phyloP scores from a whole-genome alignment of 2,113 vertebrate genomes.

The Pycnonotus jocosus region DNA sequence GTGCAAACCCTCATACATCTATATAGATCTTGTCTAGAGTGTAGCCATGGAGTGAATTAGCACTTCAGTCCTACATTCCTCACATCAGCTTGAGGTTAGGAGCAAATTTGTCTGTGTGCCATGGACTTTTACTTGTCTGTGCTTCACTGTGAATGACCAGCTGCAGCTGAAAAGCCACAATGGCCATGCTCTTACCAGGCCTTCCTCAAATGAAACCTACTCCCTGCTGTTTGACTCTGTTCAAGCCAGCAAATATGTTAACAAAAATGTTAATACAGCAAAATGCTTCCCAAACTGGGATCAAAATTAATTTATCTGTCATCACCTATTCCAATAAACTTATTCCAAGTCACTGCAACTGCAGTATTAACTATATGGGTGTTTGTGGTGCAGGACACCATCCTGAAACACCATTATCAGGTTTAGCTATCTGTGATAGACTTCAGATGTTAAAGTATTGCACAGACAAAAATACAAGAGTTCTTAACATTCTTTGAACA shows the following conservation, averaged over 20 bases:
- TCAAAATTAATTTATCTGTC: background rate
- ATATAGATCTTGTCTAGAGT: rapidly evolving
- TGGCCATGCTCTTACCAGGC: no score
- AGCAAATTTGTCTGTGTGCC: background rate
- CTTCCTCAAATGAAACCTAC: background rate
- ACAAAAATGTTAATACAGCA: background rate
- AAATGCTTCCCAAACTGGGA: background rate
- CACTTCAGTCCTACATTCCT: background rate
- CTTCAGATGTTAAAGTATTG: background rate
- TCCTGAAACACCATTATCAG: background rate
- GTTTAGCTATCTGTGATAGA: background rate
- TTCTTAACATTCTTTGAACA: background rate
- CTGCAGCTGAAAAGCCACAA: background rate
- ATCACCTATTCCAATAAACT: background rate
- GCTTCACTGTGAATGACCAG: background rate
- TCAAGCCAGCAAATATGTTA: no score
- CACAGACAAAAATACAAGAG: background rate
- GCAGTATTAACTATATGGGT: background rate
- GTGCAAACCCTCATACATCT: background rate
- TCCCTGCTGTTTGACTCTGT: background rate
- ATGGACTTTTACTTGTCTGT: background rate
- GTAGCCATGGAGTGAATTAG: background rate
- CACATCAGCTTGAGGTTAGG: background rate
- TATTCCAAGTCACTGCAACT: background rate
- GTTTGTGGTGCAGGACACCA: background rate